A percentile compares a stretch with the other conserved stretches of the same genome.
Conservation (phyloP, 2,888 invertebrate genomes). For the Enchytraeus crypticus region DNA sequence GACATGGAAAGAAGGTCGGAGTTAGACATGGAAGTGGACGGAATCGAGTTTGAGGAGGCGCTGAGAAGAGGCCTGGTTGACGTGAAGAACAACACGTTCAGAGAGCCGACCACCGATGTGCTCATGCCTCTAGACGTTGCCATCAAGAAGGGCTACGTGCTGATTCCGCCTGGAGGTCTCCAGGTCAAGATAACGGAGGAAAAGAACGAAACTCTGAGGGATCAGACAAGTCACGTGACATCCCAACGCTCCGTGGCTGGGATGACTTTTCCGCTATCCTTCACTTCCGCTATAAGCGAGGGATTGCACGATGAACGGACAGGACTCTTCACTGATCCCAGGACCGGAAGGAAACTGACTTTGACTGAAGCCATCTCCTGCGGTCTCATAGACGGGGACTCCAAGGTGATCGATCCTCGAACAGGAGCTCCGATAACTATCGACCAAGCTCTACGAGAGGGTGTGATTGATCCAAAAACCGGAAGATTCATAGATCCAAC, state of each 20-base stretch:
- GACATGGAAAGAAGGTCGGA: not conserved
- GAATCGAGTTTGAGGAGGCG: conserved; percentile 28
- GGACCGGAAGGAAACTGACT: conserved; percentile 63
- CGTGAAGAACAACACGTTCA: conserved; percentile 24
- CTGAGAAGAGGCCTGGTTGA: conserved; percentile 27
- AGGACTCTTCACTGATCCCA: conserved; percentile 57
- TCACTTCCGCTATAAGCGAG: conserved; percentile 16
- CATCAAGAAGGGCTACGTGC: conserved; percentile 26
- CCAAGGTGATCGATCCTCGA: conserved; percentile 13
- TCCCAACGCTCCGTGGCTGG: conserved; percentile 4
- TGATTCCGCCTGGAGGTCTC: conserved; percentile 23
- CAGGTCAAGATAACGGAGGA: conserved; percentile 17
- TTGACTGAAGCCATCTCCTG: conserved; percentile 37
- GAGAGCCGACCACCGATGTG: conserved; percentile 31
- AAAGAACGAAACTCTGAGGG: conserved; percentile 8
- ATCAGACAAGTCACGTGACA: not conserved
- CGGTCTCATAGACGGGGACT: conserved; percentile 13
- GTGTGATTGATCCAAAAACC: conserved; percentile 66
- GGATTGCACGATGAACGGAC: conserved; percentile 53
- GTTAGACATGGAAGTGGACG: conserved; percentile 20
- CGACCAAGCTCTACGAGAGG: conserved; percentile 60
- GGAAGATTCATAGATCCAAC: conserved; percentile 56
- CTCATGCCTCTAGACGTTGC: conserved; percentile 30
- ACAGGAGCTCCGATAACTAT: conserved; percentile 13
- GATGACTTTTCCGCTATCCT: conserved; percentile 1